Base-by-base conservation (phyloP, 2,113 vertebrate species). In the Cygnus atratus region DNA sequence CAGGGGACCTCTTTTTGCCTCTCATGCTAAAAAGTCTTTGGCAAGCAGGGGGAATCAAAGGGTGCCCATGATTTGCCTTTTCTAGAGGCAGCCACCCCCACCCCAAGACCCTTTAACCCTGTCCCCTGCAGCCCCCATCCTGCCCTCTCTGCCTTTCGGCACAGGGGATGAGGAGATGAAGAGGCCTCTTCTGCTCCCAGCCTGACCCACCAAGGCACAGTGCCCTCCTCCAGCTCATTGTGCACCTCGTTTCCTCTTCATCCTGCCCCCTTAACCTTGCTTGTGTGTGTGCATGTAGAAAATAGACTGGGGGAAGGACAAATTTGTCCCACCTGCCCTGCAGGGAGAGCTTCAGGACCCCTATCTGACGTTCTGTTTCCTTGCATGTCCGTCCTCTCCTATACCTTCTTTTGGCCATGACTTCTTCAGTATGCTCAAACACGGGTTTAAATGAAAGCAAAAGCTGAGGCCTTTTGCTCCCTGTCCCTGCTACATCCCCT, bases 271-370 rank as follows among this genome's bases (percentile, higher is more conserved):
- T 67, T 57, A 61, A 26, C 33, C 58, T 68, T 43, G 17, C 29
- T 43, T 54, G 18, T 41, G 15, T 63, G 9, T 1, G 0, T 10
- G 15, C 8, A 1, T 58, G 44, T 25, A 55, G 57, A 33, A 88
- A 94, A n/a, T 1, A 19, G 19, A 13, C 21, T 9, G n/a, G 18
- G 10, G 17, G 21, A 21, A 5, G 50, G 31, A 50, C 6, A 18
- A 9, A 71, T 61, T 78, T 65, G 3, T 86, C 17, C 39, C 28
- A n/a, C 44, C 11, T 81, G 26, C 14, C 21, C 26, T 3, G 5
- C 4, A 1, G 7, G 25, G 15, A 55, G n/a, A 71, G 2, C 0
- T 2, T 29, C 17, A 37, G 8, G 28, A 9, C 7, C 7, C 1
- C 11, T 3, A 9, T 20, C 50, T 65, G 21, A 25, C 31, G n/a